phyloP scores from a whole-genome alignment of 2,888 invertebrate species.

The Malthinus flaveolus region DNA sequence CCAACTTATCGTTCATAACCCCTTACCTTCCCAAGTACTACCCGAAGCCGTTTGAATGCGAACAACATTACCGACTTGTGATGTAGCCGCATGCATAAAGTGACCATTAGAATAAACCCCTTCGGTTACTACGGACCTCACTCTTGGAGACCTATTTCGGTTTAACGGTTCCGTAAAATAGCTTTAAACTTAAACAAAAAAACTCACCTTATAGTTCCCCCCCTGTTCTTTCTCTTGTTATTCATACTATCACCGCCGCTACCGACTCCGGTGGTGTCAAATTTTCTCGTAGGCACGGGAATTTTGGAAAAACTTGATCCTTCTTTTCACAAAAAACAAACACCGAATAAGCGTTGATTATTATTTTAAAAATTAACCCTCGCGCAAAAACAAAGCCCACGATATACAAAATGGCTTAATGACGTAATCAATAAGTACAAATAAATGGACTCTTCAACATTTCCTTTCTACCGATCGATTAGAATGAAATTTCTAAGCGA shows the following conservation, averaged over 20 bases:
- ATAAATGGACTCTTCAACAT: constrained; percentile 35
- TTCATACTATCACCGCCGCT: constrained; percentile 72
- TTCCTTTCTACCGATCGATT: constrained; percentile 3
- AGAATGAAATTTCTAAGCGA: neutral
- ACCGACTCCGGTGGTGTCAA: constrained; percentile 79
- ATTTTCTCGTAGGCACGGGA: constrained; percentile 84
- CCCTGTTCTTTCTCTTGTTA: constrained; percentile 83
- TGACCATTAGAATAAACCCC: constrained; percentile 89
- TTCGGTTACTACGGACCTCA: constrained; percentile 72
- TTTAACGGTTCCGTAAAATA: neutral
- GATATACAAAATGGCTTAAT: constrained; percentile 54
- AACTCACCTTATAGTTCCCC: constrained; percentile 73
- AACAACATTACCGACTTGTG: constrained; percentile 81
- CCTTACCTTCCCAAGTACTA: constrained; percentile 78
- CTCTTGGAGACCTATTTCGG: constrained; percentile 65
- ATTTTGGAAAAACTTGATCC: constrained; percentile 62
- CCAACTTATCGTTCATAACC: neutral
- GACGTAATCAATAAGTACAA: constrained; percentile 52
- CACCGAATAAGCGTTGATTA: neutral
- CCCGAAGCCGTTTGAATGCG: constrained; percentile 84
- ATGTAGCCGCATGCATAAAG: constrained; percentile 87
- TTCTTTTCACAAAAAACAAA: constrained; percentile 37
- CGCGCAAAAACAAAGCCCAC: constrained; percentile 44
- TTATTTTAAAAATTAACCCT: constrained; percentile 44
- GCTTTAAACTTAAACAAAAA: neutral